Conservation (phyloP, 2,797 vertebrate genomes). For the Scolopax bukidnonensis region DNA sequence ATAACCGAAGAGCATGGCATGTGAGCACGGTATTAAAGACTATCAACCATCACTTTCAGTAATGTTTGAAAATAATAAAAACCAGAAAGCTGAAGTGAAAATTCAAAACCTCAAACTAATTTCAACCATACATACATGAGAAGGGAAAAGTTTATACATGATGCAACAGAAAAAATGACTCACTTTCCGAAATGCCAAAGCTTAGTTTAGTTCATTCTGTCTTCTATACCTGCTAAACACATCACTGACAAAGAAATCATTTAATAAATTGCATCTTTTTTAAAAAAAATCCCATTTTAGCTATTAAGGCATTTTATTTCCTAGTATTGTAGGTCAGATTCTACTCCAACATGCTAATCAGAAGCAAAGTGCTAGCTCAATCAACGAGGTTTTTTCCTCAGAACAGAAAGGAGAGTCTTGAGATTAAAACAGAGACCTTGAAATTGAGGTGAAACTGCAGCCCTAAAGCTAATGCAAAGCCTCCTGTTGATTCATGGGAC, state of each 20-base stretch:
- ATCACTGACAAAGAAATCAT: slow-evolving; percentile 62
- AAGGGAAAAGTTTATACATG: slow-evolving; percentile 63
- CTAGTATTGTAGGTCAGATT: background rate
- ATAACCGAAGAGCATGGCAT: background rate
- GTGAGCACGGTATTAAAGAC: background rate
- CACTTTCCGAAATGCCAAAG: slow-evolving; percentile 37
- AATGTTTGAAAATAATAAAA: slow-evolving; percentile 60
- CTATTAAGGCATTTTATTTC: slow-evolving; percentile 46
- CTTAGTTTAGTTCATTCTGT: slow-evolving; percentile 45
- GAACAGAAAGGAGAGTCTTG: background rate
- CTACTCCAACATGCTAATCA: slow-evolving; percentile 12
- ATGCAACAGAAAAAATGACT: slow-evolving; percentile 69
- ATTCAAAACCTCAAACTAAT: slow-evolving; percentile 71
- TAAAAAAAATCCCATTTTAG: slow-evolving; percentile 24
- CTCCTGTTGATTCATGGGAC: background rate
- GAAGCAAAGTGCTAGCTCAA: background rate
- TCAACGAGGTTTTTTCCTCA: background rate
- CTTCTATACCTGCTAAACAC: slow-evolving; percentile 50
- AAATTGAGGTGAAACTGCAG: slow-evolving; percentile 50
- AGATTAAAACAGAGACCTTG: slow-evolving; percentile 56
- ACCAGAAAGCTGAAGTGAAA: slow-evolving; percentile 57
- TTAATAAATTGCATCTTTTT: slow-evolving; percentile 50
- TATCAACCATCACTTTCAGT: slow-evolving; percentile 29
- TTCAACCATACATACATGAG: slow-evolving; percentile 45
- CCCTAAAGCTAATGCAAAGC: slow-evolving; percentile 24